Conservation (phyloP, 1,140 invertebrate species). For the Diuraphis noxia region DNA sequence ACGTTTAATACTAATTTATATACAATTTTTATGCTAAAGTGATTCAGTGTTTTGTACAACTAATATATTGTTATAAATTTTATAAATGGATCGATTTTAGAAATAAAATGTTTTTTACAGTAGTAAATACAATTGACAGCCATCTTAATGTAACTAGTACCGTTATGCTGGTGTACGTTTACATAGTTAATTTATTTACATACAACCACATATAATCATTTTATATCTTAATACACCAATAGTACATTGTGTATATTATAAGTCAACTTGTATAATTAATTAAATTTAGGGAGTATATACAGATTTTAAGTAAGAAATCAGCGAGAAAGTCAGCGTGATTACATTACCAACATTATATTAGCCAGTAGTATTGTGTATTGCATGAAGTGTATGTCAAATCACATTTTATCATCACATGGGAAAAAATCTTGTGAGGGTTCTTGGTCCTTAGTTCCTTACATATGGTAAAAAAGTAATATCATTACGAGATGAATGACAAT, state of each 20-base stretch:
- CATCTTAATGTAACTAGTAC: not conserved
- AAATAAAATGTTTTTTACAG: not conserved
- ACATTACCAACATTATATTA: not conserved
- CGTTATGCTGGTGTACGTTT: not conserved
- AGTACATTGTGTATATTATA: not conserved
- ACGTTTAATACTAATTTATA: not conserved
- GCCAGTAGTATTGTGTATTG: not conserved
- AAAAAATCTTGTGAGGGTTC: not conserved
- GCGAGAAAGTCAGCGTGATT: not conserved
- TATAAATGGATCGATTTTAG: too few relatives aligned
- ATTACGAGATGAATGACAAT: not conserved
- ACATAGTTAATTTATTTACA: not conserved
- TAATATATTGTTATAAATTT: too few relatives aligned
- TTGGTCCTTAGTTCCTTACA: too few relatives aligned
- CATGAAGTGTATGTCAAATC: not conserved
- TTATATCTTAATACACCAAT: not conserved
- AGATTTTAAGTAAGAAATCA: not conserved
- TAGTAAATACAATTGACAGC: not conserved
- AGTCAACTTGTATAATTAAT: not conserved
- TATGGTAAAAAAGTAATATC: not conserved
- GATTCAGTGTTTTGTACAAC: not conserved
- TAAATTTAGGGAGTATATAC: not conserved
- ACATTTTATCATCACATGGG: not conserved
- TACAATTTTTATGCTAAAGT: not conserved
- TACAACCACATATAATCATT: not conserved